Conservation (phyloP, 2,797 vertebrate genomes). For the Sparus aurata region DNA sequence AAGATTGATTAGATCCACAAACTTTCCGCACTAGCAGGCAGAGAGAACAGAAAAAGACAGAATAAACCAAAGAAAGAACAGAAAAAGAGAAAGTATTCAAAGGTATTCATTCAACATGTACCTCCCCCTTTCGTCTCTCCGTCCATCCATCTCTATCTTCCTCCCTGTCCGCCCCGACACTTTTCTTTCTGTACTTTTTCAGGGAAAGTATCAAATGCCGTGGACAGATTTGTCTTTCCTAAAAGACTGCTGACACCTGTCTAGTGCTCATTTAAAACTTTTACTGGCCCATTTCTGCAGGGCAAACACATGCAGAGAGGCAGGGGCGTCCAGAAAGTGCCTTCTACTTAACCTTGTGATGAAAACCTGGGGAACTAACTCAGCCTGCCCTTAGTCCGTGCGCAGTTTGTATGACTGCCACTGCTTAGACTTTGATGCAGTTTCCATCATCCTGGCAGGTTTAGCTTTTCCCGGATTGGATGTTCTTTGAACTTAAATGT, state of each 20-base stretch:
- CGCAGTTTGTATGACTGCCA: not conserved
- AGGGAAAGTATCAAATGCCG: slow-evolving; percentile 54
- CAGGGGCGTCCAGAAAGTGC: not conserved
- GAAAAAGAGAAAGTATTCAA: slow-evolving; percentile 15
- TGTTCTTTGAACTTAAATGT: no score
- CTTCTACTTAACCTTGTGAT: slow-evolving; percentile 1
- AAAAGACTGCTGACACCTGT: slow-evolving; percentile 53
- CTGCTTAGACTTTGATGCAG: not conserved
- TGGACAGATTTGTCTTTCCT: slow-evolving; percentile 65
- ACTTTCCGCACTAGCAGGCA: not conserved
- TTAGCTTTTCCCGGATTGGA: not conserved
- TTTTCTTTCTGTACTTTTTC: slow-evolving; percentile 40
- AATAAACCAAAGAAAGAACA: not conserved
- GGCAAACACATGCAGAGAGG: slow-evolving; percentile 33
- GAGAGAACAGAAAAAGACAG: not conserved
- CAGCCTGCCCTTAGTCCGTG: not conserved
- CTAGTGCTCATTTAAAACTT: slow-evolving; percentile 54
- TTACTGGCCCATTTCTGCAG: slow-evolving; percentile 51
- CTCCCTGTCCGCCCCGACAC: slow-evolving; percentile 57
- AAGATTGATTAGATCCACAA: not conserved
- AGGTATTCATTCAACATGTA: slow-evolving; percentile 13
- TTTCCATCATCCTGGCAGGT: not conserved
- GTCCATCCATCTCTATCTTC: slow-evolving; percentile 62
- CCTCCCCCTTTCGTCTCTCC: slow-evolving; percentile 25
- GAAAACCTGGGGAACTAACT: not conserved